Evolutionary conservation across 2,888 invertebrate genomes (phyloP).

Genomic region (Hyposoter dolosus): DNA sequence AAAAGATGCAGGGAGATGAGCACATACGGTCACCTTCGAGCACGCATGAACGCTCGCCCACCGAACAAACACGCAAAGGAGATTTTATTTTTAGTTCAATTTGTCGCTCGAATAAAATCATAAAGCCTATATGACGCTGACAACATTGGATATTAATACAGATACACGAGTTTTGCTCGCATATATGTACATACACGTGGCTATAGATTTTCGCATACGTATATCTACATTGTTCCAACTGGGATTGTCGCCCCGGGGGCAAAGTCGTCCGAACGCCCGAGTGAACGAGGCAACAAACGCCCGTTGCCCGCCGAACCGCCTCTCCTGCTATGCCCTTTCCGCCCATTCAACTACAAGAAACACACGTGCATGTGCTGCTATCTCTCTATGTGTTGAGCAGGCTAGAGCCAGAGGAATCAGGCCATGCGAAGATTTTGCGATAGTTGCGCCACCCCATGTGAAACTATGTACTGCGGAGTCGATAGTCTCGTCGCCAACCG

Average conservation of each 20-base stretch:
- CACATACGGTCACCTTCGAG: slow-evolving; percentile 67
- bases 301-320: slow-evolving; percentile 8
- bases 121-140: slow-evolving; percentile 74
- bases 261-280: slow-evolving; percentile 56
- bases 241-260: slow-evolving; percentile 58
- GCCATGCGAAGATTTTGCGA: slow-evolving; percentile 44
- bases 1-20: slow-evolving; percentile 46
- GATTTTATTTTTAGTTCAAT: slow-evolving; percentile 83
- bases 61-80: slow-evolving; percentile 77
- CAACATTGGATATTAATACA: slow-evolving; percentile 26
- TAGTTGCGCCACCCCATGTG: slow-evolving; percentile 12
- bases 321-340: neutral
- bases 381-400: neutral
- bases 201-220: neutral
- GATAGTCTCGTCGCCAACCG: neutral
- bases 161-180: neutral
- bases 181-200: neutral
- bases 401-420: slow-evolving; percentile 34
- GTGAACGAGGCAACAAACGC: slow-evolving; percentile 61
- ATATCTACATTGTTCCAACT: slow-evolving; percentile 6
- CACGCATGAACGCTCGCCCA: slow-evolving; percentile 79
- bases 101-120: slow-evolving; percentile 82
- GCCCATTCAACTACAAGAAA: slow-evolving; percentile 8
- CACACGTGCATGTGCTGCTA: neutral
- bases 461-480: slow-evolving; percentile 4